phyloP scores from a whole-genome alignment of 2,888 invertebrate genomes.

The Trissoscelio sp. region DNA sequence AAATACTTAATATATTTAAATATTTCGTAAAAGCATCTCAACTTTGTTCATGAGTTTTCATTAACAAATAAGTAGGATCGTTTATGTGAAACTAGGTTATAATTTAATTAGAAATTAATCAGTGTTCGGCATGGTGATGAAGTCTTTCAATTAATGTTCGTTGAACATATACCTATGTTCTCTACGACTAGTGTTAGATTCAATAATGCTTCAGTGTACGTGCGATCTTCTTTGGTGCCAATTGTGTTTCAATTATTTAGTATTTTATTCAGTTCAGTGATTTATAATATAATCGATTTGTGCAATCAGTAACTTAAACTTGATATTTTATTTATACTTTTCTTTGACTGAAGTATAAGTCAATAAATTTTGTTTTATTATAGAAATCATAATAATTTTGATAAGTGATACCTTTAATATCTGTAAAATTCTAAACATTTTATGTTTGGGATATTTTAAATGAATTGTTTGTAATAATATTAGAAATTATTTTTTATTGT shows the following conservation, averaged over 20 bases:
- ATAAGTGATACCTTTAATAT: no score
- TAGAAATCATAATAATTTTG: no score
- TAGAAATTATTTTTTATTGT: no score
- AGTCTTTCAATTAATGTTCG: slow-evolving; percentile 14
- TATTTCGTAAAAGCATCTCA: neutral
- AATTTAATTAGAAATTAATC: slow-evolving; percentile 6
- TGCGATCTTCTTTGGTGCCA: neutral
- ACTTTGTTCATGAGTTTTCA: no score
- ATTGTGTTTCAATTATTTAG: neutral
- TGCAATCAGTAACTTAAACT: no score
- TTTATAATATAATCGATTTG: neutral
- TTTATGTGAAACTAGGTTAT: neutral
- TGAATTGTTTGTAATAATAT: no score
- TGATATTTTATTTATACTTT: no score
- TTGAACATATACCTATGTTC: slow-evolving; percentile 1
- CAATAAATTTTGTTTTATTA: no score
- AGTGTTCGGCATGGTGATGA: neutral
- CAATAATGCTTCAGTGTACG: neutral
- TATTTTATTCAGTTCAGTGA: neutral
- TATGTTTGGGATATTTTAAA: no score
- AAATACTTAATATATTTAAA: no score
- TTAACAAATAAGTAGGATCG: neutral
- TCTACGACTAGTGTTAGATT: neutral
- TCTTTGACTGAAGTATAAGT: no score
- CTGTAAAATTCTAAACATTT: no score